A percentile compares a stretch with the other conserved stretches of the same genome.
phyloP scores from a whole-genome alignment of 2,113 vertebrate species.

The Eulacestoma nigropectus region DNA sequence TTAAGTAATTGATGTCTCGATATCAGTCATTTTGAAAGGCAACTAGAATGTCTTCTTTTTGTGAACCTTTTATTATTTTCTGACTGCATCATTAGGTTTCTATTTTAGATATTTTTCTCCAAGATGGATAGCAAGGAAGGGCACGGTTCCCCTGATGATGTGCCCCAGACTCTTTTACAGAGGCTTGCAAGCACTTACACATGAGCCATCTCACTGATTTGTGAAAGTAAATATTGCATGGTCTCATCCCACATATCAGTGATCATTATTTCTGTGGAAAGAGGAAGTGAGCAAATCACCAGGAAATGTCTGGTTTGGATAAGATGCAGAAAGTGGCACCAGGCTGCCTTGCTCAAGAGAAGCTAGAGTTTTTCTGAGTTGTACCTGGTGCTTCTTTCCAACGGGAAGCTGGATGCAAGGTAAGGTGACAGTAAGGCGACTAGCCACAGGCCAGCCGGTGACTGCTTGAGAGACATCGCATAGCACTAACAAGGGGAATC shows the following conservation, averaged over 20 bases:
- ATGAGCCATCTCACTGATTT: neutral
- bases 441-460: accelerated
- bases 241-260: neutral
- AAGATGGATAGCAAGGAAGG: neutral
- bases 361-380: neutral
- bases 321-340: neutral
- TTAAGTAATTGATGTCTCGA: conserved; percentile 13
- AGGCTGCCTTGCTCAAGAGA: neutral
- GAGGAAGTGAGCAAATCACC: neutral
- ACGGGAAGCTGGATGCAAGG: neutral
- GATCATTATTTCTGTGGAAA: neutral
- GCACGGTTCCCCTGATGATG: neutral
- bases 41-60: conserved; percentile 30
- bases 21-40: conserved; percentile 30
- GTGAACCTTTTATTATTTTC: neutral
- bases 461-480: neutral
- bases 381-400: neutral
- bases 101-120: neutral
- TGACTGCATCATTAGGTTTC: neutral
- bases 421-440: neutral
- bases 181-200: neutral
- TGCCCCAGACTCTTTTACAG: neutral
- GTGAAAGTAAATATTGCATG: neutral
- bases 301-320: neutral
- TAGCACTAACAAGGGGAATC: neutral